A percentile compares a stretch with the other conserved stretches of the same genome.
Evolutionary conservation across 2,113 vertebrate species (phyloP).

Genomic region (Narcine bancroftii): DNA sequence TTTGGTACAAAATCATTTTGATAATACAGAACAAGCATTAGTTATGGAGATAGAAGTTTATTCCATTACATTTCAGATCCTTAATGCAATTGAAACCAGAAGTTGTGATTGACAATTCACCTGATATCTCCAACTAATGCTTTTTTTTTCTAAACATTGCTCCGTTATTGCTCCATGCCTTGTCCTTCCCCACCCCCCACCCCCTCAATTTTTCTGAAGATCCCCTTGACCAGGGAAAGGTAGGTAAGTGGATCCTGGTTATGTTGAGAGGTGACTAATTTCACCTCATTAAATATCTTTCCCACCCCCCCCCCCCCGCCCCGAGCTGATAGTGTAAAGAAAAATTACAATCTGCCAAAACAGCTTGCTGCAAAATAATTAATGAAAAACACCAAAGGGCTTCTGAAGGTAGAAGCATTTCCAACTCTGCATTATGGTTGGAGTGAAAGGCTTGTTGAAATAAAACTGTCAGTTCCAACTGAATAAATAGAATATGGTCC

Average conservation of each 20-base stretch:
- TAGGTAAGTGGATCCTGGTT: background rate
- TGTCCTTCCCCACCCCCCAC: no score
- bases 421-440: no score
- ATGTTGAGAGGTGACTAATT: background rate
- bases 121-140: no score
- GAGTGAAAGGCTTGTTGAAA: background rate
- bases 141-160: no score
- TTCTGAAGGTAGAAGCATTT: background rate
- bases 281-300: background rate
- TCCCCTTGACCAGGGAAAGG: background rate
- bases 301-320: no score
- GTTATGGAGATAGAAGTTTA: background rate
- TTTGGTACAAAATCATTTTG: slow-evolving; percentile 61
- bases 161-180: no score
- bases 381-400: no score
- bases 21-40: slow-evolving; percentile 27
- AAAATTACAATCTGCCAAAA: background rate
- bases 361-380: background rate
- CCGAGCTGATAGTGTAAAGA: background rate
- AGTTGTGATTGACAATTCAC: background rate
- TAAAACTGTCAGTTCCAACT: background rate
- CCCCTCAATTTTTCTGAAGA: background rate
- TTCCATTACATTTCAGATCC: slow-evolving; percentile 18
- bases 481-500: background rate
- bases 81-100: background rate